Base-by-base conservation (phyloP, 2,888 invertebrate species). In the Sacculina carcini region DNA sequence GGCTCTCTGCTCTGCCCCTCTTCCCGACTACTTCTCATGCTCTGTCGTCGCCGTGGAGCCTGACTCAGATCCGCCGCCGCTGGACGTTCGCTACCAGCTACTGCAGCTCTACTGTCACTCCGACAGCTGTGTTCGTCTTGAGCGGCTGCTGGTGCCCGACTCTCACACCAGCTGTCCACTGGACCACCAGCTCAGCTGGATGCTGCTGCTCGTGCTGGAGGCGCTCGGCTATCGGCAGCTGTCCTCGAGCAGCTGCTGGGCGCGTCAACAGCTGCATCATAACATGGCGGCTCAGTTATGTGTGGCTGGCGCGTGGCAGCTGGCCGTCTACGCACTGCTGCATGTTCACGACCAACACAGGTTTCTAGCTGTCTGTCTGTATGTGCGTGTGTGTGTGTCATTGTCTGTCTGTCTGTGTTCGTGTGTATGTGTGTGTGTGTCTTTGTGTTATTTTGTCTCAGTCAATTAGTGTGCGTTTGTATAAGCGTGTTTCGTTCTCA, bases 201-300 rank as follows among this genome's bases (percentile, higher is more conserved):
- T 83, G 50, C 64, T 84, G 39, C 69, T 76, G 60, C 74, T 79
- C 63, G 72, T 75, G 6, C 67, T 85, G 51, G 68, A 71, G 56
- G 71, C 76, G 0, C 63, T 83, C 38, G 75, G 76, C 5, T 79
- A 79, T 61, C 70, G 71, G 1, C 71, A 76, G 57, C 66, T 78
- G 42, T 71, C 73, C n/a, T n/a, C n/a, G n/a, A n/a, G 1, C 66
- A 70, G 12, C 66, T 73, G 26, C 71, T 73, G 6, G 68, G 70
- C 40, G 70, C n/a, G n/a, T n/a, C n/a, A 71, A 10, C 69, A 72
- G 55, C 66, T 82, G 4, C 76, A 78, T 60, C 68, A 72, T 0
- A 79, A 78, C 53, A 79, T 79, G 59, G 80, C 87, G 0, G 73
- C 77, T 0, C 87, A 89, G 65, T 66, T 94, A 52, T 87, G 89